Evolutionary conservation across 2,797 vertebrate species (phyloP), one percentile per base, ranked within the genome.

Genomic region (Sebastes cheni): DNA sequence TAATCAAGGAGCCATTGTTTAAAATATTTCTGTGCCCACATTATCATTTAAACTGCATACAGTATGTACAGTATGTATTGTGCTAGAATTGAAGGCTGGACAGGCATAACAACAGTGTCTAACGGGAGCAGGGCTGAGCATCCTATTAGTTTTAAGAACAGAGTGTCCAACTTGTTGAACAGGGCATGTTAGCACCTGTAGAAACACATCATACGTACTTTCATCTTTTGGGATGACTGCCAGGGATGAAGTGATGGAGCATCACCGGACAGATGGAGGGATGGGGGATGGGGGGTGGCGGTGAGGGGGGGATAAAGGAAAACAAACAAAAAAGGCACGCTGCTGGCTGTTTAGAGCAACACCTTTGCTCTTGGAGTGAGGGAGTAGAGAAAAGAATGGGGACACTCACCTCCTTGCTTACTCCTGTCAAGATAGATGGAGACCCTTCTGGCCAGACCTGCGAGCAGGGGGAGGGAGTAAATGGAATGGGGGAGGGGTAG

Each of bases 381-480:
- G 73, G 65, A 84, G 81, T 58, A 86, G 71, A 92, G 66, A 91
- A 58, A 82, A 90, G 87, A 90, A 89, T 71, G 82, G 92, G 56
- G 88, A 81, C 93, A 97, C 97, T 97, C 95, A 98, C 97, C 97
- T 96, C 97, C 97, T 96, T 97, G 97, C 84, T 98, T 97, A 96
- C 96, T 97, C 90, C 96, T 96, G 96, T 98, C 97, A 94, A 98
- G 97, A 94, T 96, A 97, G 96, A 98, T 97, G 91, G 97, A 98
- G 93, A 97, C 97, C 93, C 97, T 97, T 93, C 97, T 95, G 93
- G 97, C 95, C 93, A 97, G 96, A 97, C 97, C 97, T 97, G 96
- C 52, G 89, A 93, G 95, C 91, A 58, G 81, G 74, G 75, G 68
- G 72, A 74, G 55, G 67, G 59, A 25, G 30, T 54, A 75, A 71